Evolutionary conservation across 2,888 invertebrate genomes (phyloP).

Genomic region (Phengaris arion): DNA sequence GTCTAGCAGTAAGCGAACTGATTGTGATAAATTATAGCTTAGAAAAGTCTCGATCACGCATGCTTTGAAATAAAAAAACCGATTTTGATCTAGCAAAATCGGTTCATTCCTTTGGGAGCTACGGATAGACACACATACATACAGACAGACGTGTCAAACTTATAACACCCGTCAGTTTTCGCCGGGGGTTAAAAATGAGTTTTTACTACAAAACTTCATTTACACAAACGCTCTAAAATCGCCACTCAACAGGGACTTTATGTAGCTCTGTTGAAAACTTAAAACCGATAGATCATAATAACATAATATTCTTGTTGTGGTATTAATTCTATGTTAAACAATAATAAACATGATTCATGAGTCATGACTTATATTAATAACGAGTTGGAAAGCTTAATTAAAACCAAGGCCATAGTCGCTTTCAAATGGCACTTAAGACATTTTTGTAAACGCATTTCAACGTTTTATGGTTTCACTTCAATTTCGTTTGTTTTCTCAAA

Average conservation of each 20-base stretch:
- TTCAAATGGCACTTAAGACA: conserved; percentile 6
- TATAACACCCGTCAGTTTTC: too few species aligned
- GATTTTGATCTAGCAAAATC: too few species aligned
- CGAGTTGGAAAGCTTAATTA: conserved; percentile 23
- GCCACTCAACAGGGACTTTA: neutral
- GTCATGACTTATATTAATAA: conserved; percentile 18
- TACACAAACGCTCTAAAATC: neutral
- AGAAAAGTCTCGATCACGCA: too few species aligned
- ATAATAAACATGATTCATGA: conserved; percentile 25
- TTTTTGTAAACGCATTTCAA: neutral
- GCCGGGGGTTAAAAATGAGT: too few species aligned
- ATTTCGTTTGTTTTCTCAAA: conserved; percentile 2
- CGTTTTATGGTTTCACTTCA: neutral
- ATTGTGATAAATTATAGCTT: too few species aligned
- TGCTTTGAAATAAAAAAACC: too few species aligned
- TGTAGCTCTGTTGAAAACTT: neutral
- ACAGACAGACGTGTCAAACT: too few species aligned
- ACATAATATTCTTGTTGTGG: neutral
- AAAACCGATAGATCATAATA: neutral
- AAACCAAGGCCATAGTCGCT: conserved; percentile 18
- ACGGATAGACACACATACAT: too few species aligned
- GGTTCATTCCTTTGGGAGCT: too few species aligned
- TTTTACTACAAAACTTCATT: neutral
- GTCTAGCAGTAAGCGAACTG: too few species aligned
- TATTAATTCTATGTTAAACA: conserved; percentile 1